Evolutionary conservation across 2,113 vertebrate species (phyloP).

Genomic region (Cettia cetti): DNA sequence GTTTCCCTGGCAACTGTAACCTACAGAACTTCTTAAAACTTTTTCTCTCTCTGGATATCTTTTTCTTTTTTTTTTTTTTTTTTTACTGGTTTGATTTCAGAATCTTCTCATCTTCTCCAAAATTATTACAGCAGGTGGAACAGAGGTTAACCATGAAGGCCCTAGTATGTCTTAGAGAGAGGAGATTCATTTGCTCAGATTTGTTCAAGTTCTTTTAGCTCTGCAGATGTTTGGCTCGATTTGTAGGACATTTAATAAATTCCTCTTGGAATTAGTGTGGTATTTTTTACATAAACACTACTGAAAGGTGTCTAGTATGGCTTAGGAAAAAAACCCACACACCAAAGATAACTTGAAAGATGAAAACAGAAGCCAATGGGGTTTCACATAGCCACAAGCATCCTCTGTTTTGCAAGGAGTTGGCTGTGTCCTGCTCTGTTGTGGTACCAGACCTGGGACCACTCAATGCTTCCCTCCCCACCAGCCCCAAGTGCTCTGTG

Average conservation of each 20-base stretch:
- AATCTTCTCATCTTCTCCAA: constrained; percentile 5
- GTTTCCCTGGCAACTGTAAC: constrained; percentile 58
- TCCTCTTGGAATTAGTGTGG: not conserved
- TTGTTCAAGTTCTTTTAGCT: not conserved
- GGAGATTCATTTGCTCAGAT: not conserved
- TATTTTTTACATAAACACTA: not conserved
- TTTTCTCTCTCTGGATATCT: not conserved
- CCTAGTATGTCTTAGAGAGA: not conserved
- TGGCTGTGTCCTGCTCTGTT: not conserved
- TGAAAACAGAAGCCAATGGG: accelerated
- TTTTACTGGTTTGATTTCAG: constrained; percentile 32
- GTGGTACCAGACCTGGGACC: not conserved
- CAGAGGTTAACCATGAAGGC: not conserved
- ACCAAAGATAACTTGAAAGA: not conserved
- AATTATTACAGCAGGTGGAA: not conserved
- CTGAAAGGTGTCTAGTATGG: not conserved
- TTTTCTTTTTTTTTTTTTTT: not conserved
- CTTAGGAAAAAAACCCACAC: not conserved
- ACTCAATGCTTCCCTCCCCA: not conserved
- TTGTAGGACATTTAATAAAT: not conserved
- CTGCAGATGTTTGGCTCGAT: not conserved
- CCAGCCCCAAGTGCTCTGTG: accelerated
- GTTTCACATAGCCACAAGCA: not conserved
- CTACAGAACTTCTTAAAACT: constrained; percentile 34
- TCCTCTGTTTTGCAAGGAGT: not conserved